Evolutionary conservation across 2,113 vertebrate genomes (phyloP).

Genomic region (Theristicus caerulescens): DNA sequence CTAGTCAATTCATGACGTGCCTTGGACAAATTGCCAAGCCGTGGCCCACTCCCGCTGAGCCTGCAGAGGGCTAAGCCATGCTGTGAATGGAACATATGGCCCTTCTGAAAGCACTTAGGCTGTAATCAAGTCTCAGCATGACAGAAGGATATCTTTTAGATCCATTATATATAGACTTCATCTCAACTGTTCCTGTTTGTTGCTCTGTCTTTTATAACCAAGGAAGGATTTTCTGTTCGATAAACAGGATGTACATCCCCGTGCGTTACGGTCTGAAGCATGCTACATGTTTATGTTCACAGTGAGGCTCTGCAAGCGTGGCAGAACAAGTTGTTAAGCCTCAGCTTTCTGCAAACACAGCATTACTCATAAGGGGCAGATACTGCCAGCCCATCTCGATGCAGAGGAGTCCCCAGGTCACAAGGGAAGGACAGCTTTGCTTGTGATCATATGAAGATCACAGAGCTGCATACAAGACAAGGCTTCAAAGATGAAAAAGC

Average conservation of each 20-base stretch:
- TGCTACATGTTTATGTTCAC: neutral
- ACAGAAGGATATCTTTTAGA: constrained; percentile 36
- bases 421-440: neutral
- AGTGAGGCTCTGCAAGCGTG: neutral
- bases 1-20: constrained; percentile 23
- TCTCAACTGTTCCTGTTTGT: neutral
- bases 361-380: neutral
- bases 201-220: constrained; percentile 6
- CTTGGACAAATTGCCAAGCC: constrained; percentile 17
- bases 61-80: neutral
- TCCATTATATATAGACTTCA: constrained; percentile 1
- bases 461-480: neutral
- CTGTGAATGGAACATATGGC: constrained; percentile 19
- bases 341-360: neutral
- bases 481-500: neutral
- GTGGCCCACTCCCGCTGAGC: neutral
- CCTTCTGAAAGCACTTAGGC: constrained; percentile 43
- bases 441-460: neutral
- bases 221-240: neutral
- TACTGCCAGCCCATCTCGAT: neutral
- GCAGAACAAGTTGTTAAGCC: neutral
- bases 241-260: neutral
- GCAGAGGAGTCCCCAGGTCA: neutral
- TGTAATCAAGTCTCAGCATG: constrained; percentile 33
- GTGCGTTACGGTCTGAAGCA: neutral